phyloP scores from a whole-genome alignment of 2,888 invertebrate genomes.

The Cartodere bifasciata region DNA sequence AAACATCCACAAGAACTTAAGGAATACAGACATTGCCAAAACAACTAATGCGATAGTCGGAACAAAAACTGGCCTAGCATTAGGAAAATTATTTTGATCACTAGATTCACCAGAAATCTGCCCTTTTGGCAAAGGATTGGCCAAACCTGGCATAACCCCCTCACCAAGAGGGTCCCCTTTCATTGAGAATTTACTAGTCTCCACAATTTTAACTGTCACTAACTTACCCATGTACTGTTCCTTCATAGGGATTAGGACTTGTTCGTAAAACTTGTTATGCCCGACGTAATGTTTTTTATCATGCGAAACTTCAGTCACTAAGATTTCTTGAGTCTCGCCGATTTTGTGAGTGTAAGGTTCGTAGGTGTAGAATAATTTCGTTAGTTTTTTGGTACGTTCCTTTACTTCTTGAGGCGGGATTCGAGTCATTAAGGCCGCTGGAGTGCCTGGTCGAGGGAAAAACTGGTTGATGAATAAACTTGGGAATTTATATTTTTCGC shows the following conservation, averaged over 20 bases:
- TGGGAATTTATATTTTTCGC: constrained; percentile 78
- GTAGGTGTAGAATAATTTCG: constrained; percentile 83
- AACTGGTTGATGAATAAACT: constrained; percentile 97
- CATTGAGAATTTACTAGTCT: constrained; percentile 67
- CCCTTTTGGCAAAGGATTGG: constrained; percentile 42
- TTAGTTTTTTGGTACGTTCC: constrained; percentile 72
- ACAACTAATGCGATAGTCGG: constrained; percentile 27
- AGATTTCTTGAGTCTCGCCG: constrained; percentile 57
- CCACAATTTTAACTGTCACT: constrained; percentile 60
- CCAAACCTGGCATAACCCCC: constrained; percentile 37
- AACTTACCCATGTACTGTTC: constrained; percentile 70
- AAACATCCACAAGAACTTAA: constrained; percentile 30
- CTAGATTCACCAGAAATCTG: constrained; percentile 40
- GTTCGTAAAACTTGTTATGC: constrained; percentile 93
- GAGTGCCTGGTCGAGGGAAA: constrained; percentile 91
- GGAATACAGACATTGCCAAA: constrained; percentile 26
- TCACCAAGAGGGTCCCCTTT: constrained; percentile 51
- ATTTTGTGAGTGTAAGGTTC: constrained; percentile 64
- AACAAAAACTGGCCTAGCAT: too few species aligned
- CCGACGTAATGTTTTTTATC: constrained; percentile 85
- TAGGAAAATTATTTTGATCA: constrained; percentile 15
- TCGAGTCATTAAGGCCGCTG: constrained; percentile 79
- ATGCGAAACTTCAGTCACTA: constrained; percentile 88
- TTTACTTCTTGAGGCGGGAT: constrained; percentile 83
- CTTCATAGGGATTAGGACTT: constrained; percentile 72